Base-by-base conservation (phyloP, 2,888 invertebrate genomes). In the Nephrocerus scutellatus region DNA sequence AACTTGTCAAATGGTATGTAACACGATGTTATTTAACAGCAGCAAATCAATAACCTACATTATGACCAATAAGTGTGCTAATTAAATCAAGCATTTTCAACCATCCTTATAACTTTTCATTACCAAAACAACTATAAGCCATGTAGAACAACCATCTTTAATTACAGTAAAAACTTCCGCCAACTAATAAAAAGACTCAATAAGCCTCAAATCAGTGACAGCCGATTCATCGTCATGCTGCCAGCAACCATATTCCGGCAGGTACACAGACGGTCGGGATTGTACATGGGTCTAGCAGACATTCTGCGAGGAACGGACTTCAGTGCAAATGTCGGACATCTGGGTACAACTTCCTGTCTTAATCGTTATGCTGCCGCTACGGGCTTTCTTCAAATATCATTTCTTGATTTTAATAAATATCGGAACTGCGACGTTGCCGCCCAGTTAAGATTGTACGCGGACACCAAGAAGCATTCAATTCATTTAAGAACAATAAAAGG, bases 401-500 rank as follows among this genome's bases (percentile, higher is more conserved):
- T 66, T 29, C 47, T 65, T 41, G 66, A 64, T 43, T 56, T 63
- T 19, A 63, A 60, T 28, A 58, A 59, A 32, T 55, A 54, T 19
- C 59, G 62, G 4, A 66, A 62, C 36, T 66, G 64, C 60, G 64
- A 64, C 52, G 55, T 66, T 22, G 66, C 59, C 6, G 50, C 53
- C 1, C n/a, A n/a, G n/a, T 49, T 63, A 7, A 59, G 66, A 2
- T 30, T 61, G 20, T 66, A 64, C 49, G 66, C 66, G 2, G 59
- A 61, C 36, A 52, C 57, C 21, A 68, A 67, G 30, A 65, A 64
- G 39, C 57, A 61, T 8, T 53, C 58, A 0, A 38, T 67, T 21
- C 62, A 63, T 8, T 36, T 63, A 41, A 59, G 55, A 36, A 62
- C 62, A 1, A 46, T 63, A 30, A 73, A 75, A 49, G 73, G 74